These are phyloP conservation scores for Donacobius atricapilla DNA, from an alignment of 2,113 vertebrate genomes.

Conservation along the genomic window DNA sequence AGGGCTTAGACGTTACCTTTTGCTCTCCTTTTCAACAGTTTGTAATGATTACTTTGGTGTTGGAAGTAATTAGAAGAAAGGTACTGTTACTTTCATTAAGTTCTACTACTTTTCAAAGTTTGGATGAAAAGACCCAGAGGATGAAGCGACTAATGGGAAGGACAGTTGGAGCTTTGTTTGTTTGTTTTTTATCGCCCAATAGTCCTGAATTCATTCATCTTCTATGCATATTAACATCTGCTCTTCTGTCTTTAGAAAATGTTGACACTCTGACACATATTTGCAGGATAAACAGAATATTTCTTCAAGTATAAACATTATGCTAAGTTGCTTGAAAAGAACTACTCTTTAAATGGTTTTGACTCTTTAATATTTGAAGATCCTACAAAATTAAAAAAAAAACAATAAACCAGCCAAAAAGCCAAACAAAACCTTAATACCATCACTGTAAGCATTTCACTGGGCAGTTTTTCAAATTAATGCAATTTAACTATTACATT, in stretches of 20 bases:
- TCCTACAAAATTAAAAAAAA: background rate
- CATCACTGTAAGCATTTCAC: conserved; percentile 52
- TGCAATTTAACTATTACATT: conserved; percentile 83
- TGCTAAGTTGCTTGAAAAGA: background rate
- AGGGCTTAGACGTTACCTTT: background rate
- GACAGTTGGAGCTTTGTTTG: background rate
- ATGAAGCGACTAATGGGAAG: background rate
- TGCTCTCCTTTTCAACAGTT: background rate
- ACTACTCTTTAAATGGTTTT: background rate
- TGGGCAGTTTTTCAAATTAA: conserved; percentile 78
- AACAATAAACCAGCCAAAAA: too few species aligned
- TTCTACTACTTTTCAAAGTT: background rate
- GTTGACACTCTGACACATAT: background rate
- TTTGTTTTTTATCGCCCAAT: background rate
- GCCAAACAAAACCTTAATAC: background rate
- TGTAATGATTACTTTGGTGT: background rate
- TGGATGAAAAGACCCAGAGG: background rate
- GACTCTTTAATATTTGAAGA: conserved; percentile 13
- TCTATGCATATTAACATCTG: conserved; percentile 31
- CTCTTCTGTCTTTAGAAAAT: background rate
- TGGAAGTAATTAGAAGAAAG: background rate
- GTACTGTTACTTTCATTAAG: background rate
- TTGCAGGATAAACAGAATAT: background rate
- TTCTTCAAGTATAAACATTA: background rate
- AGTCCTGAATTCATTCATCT: background rate